Evolutionary conservation across 2,888 invertebrate species (phyloP), one percentile per base, ranked within the genome.

Genomic region (Baccha elongata): DNA sequence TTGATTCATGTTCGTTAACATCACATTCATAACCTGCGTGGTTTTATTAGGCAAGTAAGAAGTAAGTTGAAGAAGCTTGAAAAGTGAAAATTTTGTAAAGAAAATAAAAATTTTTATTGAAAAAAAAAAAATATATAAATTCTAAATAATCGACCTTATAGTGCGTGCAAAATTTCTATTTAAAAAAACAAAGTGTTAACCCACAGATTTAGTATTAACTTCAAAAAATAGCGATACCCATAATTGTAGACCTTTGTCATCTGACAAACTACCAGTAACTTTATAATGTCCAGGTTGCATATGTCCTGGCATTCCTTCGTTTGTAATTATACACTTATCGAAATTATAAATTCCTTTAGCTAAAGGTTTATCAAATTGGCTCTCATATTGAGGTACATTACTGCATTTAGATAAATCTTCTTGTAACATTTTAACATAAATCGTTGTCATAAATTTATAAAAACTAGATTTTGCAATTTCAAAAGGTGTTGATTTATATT

Each of bases 201-300:
- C 17, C n/a, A 60, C n/a, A 17, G 17, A 10, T 19, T 60, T 60
- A 0, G 60, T 32, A 29, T 7, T 60, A n/a, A 60, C 44, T 29
- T 44, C 60, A 37, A 60, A 44, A 44, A 44, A 60, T 29, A 60
- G 1, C n/a, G 60, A 44, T 13, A 44, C 42, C 17, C 29, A 44
- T 29, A 44, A 8, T 0, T 60, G 29, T n/a, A n/a, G n/a, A 17
- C 17, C 1, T 17, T 2, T 29, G 3, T 3, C 8, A 1, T 19
- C 19, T 13, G 0, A 2, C 10, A 44, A 1, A 29, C 44, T 42
- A 10, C 29, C 44, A 42, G 19, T 42, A 13, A 19, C 29, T 23
- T 8, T 74, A 32, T 74, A 74, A n/a, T 21, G n/a, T 8, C 74
- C 74, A 6, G 74, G 74, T 13, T 58, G 58, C 1, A 74, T 1